Evolutionary conservation across 2,113 vertebrate genomes (phyloP).

Genomic region (Sinocyclocheilus anshuiensis): DNA sequence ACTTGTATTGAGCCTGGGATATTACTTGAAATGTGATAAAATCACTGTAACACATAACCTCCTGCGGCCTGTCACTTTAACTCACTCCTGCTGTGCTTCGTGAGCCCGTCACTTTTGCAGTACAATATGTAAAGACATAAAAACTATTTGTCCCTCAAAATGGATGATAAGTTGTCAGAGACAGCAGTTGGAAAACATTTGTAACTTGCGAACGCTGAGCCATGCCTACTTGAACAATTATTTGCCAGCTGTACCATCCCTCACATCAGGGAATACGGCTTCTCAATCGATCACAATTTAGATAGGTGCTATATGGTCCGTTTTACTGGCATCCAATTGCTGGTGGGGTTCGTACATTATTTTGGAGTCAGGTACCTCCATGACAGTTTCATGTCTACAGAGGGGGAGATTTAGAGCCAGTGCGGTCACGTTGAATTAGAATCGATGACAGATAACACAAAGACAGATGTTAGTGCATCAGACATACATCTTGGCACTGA

Average conservation of each 20-base stretch:
- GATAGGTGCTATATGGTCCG: conserved; percentile 34
- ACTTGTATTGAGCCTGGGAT: background rate
- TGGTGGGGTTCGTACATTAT: conserved; percentile 29
- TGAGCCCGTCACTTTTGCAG: background rate
- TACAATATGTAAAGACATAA: background rate
- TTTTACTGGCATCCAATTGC: conserved; percentile 16
- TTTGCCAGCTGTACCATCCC: conserved; percentile 21
- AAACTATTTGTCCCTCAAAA: background rate
- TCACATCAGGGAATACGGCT: conserved; percentile 24
- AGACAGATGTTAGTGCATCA: conserved; percentile 20
- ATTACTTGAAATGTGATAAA: background rate
- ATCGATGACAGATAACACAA: conserved; percentile 36
- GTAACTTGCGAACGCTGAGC: conserved; percentile 27
- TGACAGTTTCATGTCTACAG: conserved; percentile 35
- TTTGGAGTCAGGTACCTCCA: conserved; percentile 34
- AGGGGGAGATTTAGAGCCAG: conserved; percentile 14
- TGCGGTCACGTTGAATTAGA: conserved; percentile 16
- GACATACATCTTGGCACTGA: conserved; percentile 21
- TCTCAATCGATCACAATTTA: conserved; percentile 28
- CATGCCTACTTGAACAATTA: conserved; percentile 38
- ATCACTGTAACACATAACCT: background rate
- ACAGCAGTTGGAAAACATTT: conserved; percentile 30
- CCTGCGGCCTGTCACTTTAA: background rate
- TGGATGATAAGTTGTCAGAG: background rate
- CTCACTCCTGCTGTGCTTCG: background rate